Evolutionary conservation across 2,888 invertebrate genomes (phyloP).

Genomic region (Leptodirus hochenwartii): DNA sequence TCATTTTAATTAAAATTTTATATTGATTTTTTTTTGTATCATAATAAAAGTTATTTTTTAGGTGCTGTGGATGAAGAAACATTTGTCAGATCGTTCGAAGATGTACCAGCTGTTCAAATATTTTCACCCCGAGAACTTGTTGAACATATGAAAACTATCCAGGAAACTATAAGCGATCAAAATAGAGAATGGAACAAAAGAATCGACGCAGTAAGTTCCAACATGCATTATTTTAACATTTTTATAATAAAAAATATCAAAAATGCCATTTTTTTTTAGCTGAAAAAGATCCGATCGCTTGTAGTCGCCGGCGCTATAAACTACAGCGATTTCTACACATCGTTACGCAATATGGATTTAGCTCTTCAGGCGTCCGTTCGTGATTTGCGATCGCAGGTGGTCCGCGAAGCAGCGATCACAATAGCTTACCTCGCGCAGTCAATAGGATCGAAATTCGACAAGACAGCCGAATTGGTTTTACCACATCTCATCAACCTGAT

Average conservation of each 20-base stretch:
- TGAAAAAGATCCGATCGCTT: slow-evolving; percentile 72
- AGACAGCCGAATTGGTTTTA: slow-evolving; percentile 70
- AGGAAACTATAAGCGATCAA: slow-evolving; percentile 58
- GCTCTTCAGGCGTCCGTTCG: slow-evolving; percentile 67
- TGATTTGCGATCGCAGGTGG: slow-evolving; percentile 81
- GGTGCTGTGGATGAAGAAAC: slow-evolving; percentile 81
- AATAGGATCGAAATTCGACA: slow-evolving; percentile 66
- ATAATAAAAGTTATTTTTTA: too few species aligned
- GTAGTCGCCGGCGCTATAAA: slow-evolving; percentile 58
- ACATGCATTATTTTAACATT: slow-evolving; percentile 7
- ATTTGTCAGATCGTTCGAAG: slow-evolving; percentile 72
- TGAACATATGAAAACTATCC: slow-evolving; percentile 57
- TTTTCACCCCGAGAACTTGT: slow-evolving; percentile 72
- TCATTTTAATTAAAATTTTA: too few species aligned
- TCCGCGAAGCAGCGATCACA: slow-evolving; percentile 89
- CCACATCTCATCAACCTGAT: slow-evolving; percentile 73
- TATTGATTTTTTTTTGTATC: too few species aligned
- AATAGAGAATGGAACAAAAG: slow-evolving; percentile 88
- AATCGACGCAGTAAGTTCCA: slow-evolving; percentile 59
- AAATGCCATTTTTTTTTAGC: slow-evolving; percentile 31
- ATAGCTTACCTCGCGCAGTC: slow-evolving; percentile 82
- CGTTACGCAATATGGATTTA: slow-evolving; percentile 61
- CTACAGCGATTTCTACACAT: slow-evolving; percentile 54
- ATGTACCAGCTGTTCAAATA: slow-evolving; percentile 62
- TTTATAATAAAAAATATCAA: slow-evolving; percentile 5